These are phyloP conservation scores for Gymnoscopelus microlampas DNA, from an alignment of 2,797 vertebrate species.

Conservation along the genomic window DNA sequence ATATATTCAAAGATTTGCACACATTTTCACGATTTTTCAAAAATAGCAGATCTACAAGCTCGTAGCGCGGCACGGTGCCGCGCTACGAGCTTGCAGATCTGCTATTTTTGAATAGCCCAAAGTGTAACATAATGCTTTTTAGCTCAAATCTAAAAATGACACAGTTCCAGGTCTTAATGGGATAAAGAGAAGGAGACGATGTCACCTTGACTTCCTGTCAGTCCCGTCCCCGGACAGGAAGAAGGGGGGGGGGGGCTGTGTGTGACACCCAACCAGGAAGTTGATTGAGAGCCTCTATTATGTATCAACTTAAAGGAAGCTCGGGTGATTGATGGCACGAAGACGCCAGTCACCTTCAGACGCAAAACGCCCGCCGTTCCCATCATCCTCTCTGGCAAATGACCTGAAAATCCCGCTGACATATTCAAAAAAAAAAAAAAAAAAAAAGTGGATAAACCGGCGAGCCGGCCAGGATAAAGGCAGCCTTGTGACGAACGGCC, in stretches of 20 bases:
- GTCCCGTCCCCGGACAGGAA: conserved; percentile 52
- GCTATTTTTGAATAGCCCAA: too few species aligned
- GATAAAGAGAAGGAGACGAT: conserved; percentile 89
- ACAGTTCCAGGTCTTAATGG: conserved; percentile 71
- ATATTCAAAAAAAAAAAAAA: conserved; percentile 83
- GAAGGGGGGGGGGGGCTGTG: conserved; percentile 62
- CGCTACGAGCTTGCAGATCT: too few species aligned
- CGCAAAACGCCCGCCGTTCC: conserved; percentile 90
- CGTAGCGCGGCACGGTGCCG: too few species aligned
- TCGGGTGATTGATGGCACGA: conserved; percentile 94
- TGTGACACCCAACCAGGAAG: conserved; percentile 93
- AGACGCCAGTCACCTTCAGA: conserved; percentile 97
- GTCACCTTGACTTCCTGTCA: conserved; percentile 93
- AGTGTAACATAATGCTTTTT: too few species aligned
- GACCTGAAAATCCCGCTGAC: conserved; percentile 99
- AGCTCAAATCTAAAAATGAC: too few species aligned
- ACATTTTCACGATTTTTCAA: too few species aligned
- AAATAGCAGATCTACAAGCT: too few species aligned
- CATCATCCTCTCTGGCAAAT: conserved; percentile 97
- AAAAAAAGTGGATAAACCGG: too few species aligned
- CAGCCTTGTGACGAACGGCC: too few species aligned
- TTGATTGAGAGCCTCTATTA: conserved; percentile 99
- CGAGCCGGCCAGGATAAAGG: too few species aligned
- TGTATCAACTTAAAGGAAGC: conserved; percentile 99
- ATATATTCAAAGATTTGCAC: too few species aligned